phyloP scores from a whole-genome alignment of 2,888 invertebrate genomes.

The Tricholauxania praeusta region DNA sequence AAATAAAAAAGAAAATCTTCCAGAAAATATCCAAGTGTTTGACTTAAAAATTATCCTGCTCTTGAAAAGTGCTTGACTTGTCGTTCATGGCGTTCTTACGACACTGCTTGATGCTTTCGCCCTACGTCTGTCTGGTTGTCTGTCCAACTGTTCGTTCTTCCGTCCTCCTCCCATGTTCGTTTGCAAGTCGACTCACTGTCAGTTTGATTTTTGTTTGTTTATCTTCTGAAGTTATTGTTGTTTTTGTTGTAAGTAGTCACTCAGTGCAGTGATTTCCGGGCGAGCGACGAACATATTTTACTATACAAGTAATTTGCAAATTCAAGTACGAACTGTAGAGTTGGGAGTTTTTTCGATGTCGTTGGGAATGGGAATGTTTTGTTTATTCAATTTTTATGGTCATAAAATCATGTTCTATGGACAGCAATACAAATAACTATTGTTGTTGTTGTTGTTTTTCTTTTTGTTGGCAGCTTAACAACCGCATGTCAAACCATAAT shows the following conservation, averaged over 20 bases:
- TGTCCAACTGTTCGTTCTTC: background rate
- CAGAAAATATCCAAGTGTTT: constrained; percentile 45
- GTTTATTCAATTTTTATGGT: constrained; percentile 21
- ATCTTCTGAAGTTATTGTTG: too few species aligned
- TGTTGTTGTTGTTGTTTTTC: constrained; percentile 10
- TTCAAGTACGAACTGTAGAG: constrained; percentile 5
- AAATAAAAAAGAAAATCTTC: too few species aligned
- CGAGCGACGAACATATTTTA: constrained; percentile 26
- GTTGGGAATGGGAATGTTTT: background rate
- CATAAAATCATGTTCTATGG: constrained; percentile 21
- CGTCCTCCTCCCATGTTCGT: background rate
- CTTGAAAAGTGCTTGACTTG: constrained; percentile 33
- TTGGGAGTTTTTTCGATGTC: background rate
- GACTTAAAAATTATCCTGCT: constrained; percentile 52
- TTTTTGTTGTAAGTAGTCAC: constrained; percentile 8
- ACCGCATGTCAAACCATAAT: constrained; percentile 29
- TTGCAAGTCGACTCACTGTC: background rate
- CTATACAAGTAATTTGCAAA: constrained; percentile 35
- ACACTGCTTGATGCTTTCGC: background rate
- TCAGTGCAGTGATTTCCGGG: constrained; percentile 28
- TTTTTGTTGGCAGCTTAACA: constrained; percentile 3
- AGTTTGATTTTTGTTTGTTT: constrained; percentile 26
- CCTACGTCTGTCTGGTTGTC: background rate
- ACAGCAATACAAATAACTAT: background rate
- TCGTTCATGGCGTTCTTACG: constrained; percentile 1